Base-by-base conservation (phyloP, 2,797 vertebrate species). In the Lepidocolaptes lacrymiger region DNA sequence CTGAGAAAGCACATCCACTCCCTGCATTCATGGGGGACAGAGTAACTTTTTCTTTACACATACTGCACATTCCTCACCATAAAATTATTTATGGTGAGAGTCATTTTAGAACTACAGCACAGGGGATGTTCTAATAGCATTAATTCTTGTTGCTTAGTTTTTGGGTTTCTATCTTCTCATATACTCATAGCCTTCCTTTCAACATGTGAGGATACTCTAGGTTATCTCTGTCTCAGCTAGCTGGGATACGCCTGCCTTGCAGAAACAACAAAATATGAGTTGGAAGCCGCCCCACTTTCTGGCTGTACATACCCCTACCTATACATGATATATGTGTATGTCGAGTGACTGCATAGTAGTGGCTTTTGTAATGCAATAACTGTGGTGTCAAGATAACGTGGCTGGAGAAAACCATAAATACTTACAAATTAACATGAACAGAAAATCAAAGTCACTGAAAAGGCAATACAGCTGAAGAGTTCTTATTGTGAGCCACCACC, bases 291-390 rank as follows among this genome's bases (percentile, higher is more conserved):
- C 34, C 44, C 56, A 39, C 22, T 69, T 91, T 41, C 84, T 80
- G 72, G 41, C 37, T 93, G 75, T 83, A 80, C 52, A 55, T 80
- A 89, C 44, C 44, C 59, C 46, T 68, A 24, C 36, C 66, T 91
- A 18, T 44, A 56, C 51, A n/a, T 66, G 58, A 55, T 56, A 17
- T 22, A 26, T 26, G 30, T 74, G 52, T 88, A 55, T 46, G 37
- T 77, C 85, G 75, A 89, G 72, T 91, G 66, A 92, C 54, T 63
- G 62, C 76, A 64, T 76, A 18, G 13, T 36, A 78, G 89, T 61
- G 67, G 62, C 83, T 95, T 94, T 71, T 89, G 52, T 88, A 90
- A 86, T 51, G 44, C 67, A 75, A 1, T 88, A 90, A 63, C 67
- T 85, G 51, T 82, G 48, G 67, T 85, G 59, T 76, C n/a, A 54